These are phyloP conservation scores for Xanthostigma xanthostigma DNA, from an alignment of 2,888 invertebrate species.

Conservation along the genomic window DNA sequence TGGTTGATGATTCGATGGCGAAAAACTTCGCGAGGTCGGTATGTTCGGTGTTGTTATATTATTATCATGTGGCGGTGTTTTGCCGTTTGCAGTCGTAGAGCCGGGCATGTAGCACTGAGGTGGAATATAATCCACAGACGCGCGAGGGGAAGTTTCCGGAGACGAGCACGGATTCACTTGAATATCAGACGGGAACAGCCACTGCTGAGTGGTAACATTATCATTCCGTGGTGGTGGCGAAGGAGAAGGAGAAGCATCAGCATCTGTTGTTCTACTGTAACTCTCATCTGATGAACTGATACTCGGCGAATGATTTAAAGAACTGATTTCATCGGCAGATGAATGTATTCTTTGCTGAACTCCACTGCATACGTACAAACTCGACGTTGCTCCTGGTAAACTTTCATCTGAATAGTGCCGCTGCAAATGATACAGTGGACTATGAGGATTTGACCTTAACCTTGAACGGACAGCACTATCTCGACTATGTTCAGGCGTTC, in stretches of 20 bases:
- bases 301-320: conserved; percentile 65
- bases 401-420: conserved; percentile 54
- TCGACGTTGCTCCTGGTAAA: conserved; percentile 34
- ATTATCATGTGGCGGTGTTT: conserved; percentile 6
- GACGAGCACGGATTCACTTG: conserved; percentile 34
- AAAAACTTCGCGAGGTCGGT: conserved; percentile 18
- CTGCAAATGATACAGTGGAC: conserved; percentile 33
- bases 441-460: conserved; percentile 17
- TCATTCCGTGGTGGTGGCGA: conserved; percentile 25
- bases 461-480: conserved; percentile 21
- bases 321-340: conserved; percentile 70
- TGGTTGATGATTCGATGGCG: conserved; percentile 15
- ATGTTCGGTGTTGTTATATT: conserved; percentile 10
- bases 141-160: conserved; percentile 30
- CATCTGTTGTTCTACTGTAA: conserved; percentile 67
- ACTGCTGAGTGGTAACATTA: conserved; percentile 34
- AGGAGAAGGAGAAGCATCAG: conserved; percentile 39
- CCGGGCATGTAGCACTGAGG: conserved; percentile 28
- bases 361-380: conserved; percentile 22
- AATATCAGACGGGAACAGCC: conserved; percentile 46
- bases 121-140: conserved; percentile 34
- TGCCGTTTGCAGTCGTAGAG: conserved; percentile 12
- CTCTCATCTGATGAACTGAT: conserved; percentile 76
- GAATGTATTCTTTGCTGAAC: conserved; percentile 50
- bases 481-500: conserved; percentile 20